These are phyloP conservation scores for Peromyscus leucopus DNA, from an alignment of 2,113 vertebrate genomes.

Conservation along the genomic window DNA sequence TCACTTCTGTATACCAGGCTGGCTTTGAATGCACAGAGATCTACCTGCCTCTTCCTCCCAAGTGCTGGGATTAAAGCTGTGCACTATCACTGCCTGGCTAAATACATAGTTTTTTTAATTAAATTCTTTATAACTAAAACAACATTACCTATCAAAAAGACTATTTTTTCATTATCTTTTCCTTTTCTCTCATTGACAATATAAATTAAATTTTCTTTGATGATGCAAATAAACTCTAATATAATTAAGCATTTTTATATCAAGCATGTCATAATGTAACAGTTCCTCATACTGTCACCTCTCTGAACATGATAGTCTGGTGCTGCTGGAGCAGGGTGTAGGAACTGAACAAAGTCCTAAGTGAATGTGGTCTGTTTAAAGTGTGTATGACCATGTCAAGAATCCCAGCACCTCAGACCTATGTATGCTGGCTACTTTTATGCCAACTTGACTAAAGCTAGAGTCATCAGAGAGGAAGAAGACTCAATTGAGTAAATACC, in stretches of 20 bases:
- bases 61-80: no score
- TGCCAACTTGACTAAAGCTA: neutral
- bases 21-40: no score
- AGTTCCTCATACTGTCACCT: neutral
- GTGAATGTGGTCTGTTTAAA: neutral
- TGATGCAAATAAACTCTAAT: neutral
- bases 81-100: no score
- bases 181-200: conserved; percentile 4
- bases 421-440: neutral
- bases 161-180: neutral
- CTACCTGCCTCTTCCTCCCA: no score
- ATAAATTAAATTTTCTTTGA: neutral
- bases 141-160: neutral
- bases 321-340: no score
- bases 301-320: neutral
- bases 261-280: neutral
- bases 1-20: no score
- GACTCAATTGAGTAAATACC: neutral
- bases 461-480: neutral
- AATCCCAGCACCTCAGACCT: neutral
- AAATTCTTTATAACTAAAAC: neutral
- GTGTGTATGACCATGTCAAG: neutral
- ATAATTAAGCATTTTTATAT: conserved; percentile 6
- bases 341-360: neutral
- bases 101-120: neutral